A percentile compares a stretch with the other conserved stretches of the same genome.
phyloP scores from a whole-genome alignment of 1,140 invertebrate genomes.

The Diplogasteroides magnus region DNA sequence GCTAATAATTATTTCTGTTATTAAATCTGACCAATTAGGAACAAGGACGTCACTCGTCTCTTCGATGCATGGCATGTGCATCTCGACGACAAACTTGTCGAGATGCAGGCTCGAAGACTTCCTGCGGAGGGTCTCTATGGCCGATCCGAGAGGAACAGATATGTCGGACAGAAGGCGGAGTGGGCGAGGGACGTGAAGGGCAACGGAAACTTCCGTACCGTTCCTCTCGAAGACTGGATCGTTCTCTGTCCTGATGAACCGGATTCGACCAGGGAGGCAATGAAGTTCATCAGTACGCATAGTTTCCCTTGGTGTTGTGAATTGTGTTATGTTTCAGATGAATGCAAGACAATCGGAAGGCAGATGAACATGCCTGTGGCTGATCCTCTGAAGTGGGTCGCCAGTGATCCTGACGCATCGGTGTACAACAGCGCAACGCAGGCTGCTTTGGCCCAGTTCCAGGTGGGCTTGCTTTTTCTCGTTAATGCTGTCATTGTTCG shows the following conservation, averaged over 20 bases:
- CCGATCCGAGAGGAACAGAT: not conserved
- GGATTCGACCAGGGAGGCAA: not conserved
- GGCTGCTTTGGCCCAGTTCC: not conserved
- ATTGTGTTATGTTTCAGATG: not conserved
- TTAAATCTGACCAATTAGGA: not conserved
- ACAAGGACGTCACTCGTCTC: not conserved
- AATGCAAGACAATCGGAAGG: not conserved
- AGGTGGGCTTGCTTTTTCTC: not conserved
- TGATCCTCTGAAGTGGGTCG: not conserved
- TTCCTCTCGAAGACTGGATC: conserved; percentile 19
- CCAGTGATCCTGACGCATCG: not conserved
- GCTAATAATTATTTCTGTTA: not conserved
- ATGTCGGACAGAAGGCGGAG: conserved; percentile 20
- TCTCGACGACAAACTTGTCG: conserved; percentile 16
- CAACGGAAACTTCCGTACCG: conserved; percentile 17
- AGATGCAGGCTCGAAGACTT: conserved; percentile 6
- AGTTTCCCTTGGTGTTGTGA: not conserved
- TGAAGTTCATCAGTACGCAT: not conserved
- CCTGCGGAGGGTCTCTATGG: conserved; percentile 7
- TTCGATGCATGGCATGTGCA: conserved; percentile 15
- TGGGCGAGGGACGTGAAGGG: conserved; percentile 25
- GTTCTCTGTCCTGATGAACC: conserved; percentile 5
- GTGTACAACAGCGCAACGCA: not conserved
- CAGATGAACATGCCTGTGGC: not conserved
- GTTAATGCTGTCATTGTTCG: not conserved